A percentile compares a stretch with the other conserved stretches of the same genome.
Evolutionary conservation across 2,888 invertebrate species (phyloP).

Genomic region (Sminthurinus aureus): DNA sequence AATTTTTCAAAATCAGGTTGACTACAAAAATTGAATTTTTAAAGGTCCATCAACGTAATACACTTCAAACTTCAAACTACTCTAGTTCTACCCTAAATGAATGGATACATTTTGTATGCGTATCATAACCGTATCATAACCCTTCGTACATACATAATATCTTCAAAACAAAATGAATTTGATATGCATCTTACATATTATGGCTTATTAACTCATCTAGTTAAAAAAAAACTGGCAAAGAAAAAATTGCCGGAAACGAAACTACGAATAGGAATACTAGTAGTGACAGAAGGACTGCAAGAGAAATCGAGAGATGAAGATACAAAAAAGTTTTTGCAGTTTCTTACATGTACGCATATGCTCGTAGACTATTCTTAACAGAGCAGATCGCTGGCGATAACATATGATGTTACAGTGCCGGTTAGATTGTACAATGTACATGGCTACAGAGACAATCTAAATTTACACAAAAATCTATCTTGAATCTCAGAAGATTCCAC

Average conservation of each 20-base stretch:
- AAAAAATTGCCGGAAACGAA: conserved; percentile 25
- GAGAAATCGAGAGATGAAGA: background rate
- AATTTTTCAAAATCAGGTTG: too few relatives aligned
- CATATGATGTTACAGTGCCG: background rate
- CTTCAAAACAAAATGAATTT: too few relatives aligned
- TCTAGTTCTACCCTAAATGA: too few relatives aligned
- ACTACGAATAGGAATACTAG: conserved; percentile 13
- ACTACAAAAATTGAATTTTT: too few relatives aligned
- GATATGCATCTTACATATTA: too few relatives aligned
- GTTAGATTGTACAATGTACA: background rate
- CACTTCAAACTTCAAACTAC: too few relatives aligned
- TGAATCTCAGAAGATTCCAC: background rate
- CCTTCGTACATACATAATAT: too few relatives aligned
- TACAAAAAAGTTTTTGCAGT: conserved; percentile 13
- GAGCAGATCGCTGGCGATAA: background rate
- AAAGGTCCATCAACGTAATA: too few relatives aligned
- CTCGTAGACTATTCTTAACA: background rate
- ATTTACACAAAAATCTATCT: conserved; percentile 44
- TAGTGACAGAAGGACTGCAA: background rate
- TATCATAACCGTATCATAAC: too few relatives aligned
- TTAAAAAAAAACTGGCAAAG: background rate
- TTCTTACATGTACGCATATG: background rate
- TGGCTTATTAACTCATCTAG: too few relatives aligned
- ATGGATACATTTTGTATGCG: too few relatives aligned
- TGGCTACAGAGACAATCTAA: conserved; percentile 34